phyloP scores from a whole-genome alignment of 2,888 invertebrate genomes.

The Stratiomys singularior region DNA sequence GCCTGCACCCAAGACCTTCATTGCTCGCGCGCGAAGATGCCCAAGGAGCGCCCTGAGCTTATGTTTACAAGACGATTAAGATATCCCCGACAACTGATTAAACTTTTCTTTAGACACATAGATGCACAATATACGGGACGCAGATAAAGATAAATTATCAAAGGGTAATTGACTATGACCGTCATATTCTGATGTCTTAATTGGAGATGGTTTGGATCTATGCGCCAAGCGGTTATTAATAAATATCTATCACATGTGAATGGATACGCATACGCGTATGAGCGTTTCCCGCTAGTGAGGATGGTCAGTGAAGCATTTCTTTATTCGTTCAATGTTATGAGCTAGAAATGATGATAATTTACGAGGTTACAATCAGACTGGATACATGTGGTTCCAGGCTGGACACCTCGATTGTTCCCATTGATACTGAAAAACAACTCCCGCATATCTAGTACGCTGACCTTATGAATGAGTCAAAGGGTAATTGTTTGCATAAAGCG shows the following conservation, averaged over 20 bases:
- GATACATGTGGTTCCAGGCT: no score
- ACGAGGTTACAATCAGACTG: no score
- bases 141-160: slow-evolving; percentile 39
- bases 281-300: background rate
- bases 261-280: background rate
- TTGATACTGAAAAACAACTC: no score
- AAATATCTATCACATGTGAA: background rate
- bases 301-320: background rate
- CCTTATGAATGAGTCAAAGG: no score
- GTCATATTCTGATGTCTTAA: slow-evolving; percentile 39
- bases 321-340: no score
- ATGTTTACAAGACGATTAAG: slow-evolving; percentile 42
- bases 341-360: no score
- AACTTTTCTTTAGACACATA: background rate
- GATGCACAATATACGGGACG: background rate
- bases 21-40: background rate
- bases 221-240: background rate
- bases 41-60: slow-evolving; percentile 24
- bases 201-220: slow-evolving; percentile 11
- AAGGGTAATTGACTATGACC: slow-evolving; percentile 39
- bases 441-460: no score
- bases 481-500: no score
- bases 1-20: slow-evolving; percentile 6
- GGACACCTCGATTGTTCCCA: no score
- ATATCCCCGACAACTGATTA: slow-evolving; percentile 24